Percentiles rank a stretch among this genome's conserved stretches.
Conservation (phyloP, 2,888 invertebrate genomes). For the Ischnura elegans region DNA sequence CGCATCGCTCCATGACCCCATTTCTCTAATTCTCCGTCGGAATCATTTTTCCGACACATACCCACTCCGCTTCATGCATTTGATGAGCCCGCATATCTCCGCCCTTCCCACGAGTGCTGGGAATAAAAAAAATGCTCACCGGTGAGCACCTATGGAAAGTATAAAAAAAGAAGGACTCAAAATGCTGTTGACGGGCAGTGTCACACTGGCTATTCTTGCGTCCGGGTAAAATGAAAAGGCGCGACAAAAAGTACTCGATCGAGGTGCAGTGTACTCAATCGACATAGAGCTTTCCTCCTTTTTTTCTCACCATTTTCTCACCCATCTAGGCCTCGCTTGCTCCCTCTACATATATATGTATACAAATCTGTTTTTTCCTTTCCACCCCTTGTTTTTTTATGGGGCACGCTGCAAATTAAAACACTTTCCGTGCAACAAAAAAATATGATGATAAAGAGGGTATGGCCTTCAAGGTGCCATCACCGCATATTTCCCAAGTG, state of each 20-base stretch:
- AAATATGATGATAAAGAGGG: too few species aligned
- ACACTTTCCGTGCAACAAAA: not conserved
- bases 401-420: slow-evolving; percentile 30
- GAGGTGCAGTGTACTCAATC: not conserved
- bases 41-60: too few species aligned
- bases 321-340: not conserved
- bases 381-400: not conserved
- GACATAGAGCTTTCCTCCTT: not conserved
- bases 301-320: not conserved
- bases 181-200: not conserved
- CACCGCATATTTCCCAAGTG: slow-evolving; percentile 35
- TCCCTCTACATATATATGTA: too few species aligned
- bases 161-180: too few species aligned
- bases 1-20: too few species aligned
- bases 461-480: slow-evolving; percentile 28
- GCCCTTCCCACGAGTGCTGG: too few species aligned
- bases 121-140: too few species aligned
- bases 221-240: not conserved
- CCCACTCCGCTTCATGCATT: too few species aligned
- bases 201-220: not conserved
- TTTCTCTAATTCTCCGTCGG: too few species aligned
- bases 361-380: not conserved
- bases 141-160: too few species aligned
- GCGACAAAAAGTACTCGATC: not conserved
- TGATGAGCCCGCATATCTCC: too few species aligned